These are phyloP conservation scores for Motacilla tschutschensis DNA, from an alignment of 2,113 vertebrate genomes.

Conservation along the genomic window DNA sequence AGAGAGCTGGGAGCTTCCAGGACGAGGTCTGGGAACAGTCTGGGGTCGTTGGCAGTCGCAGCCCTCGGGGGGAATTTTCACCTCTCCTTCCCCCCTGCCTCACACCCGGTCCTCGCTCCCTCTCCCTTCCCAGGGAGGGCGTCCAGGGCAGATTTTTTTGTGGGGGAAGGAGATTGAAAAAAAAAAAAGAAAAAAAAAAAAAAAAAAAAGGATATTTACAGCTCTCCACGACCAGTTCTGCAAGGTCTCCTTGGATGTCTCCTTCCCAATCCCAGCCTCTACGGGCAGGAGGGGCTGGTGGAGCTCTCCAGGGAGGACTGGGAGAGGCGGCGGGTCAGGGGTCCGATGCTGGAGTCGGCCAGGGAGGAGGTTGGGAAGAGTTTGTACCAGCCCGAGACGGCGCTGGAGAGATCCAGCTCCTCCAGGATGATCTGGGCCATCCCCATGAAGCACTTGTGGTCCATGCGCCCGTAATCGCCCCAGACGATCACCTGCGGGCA, in stretches of 20 bases:
- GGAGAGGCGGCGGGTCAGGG: slow-evolving; percentile 91
- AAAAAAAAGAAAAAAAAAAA: not conserved
- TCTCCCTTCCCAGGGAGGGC: not conserved
- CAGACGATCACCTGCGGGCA: slow-evolving; percentile 89
- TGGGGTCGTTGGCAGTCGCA: not conserved
- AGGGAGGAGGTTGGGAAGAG: slow-evolving; percentile 97
- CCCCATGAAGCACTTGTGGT: slow-evolving; percentile 99
- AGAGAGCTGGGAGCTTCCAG: not conserved
- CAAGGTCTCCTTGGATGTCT: not conserved
- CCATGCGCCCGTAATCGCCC: slow-evolving; percentile 98
- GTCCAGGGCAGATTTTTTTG: not conserved
- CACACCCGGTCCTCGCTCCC: not conserved
- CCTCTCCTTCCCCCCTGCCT: not conserved
- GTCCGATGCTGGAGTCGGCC: slow-evolving; percentile 92
- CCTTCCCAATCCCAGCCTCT: slow-evolving; percentile 21
- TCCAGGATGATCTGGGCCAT: slow-evolving; percentile 97
- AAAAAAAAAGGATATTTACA: slow-evolving; percentile 63
- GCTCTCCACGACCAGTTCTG: slow-evolving; percentile 11
- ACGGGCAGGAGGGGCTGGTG: slow-evolving; percentile 93
- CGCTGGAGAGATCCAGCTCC: slow-evolving; percentile 91
- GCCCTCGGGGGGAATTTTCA: not conserved
- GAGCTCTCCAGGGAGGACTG: slow-evolving; percentile 97
- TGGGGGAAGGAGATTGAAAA: not conserved
- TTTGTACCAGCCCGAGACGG: slow-evolving; percentile 94
- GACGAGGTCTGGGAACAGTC: not conserved